Conservation (phyloP, 2,113 vertebrate species). For the Heteronetta atricapilla region DNA sequence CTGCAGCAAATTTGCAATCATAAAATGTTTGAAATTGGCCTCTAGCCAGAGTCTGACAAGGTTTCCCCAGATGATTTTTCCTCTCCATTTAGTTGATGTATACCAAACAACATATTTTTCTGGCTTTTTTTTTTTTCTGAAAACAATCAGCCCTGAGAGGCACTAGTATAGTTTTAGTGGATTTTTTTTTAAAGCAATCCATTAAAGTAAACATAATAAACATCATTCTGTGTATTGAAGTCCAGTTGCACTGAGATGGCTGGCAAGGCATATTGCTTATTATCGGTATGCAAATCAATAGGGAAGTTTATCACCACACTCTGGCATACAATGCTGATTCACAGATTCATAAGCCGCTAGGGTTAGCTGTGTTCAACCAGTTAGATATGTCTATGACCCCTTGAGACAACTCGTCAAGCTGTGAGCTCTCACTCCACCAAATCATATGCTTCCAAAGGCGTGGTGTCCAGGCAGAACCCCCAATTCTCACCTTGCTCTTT, state of each 20-base stretch:
- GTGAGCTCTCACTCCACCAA: neutral
- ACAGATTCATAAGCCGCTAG: neutral
- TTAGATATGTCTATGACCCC: fast-evolving
- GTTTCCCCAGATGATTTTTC: neutral
- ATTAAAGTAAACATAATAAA: neutral
- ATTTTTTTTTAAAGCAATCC: neutral
- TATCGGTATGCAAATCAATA: neutral
- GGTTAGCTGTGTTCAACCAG: neutral
- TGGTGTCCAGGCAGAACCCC: fast-evolving
- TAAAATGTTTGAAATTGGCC: neutral
- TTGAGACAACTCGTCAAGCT: neutral
- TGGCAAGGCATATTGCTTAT: fast-evolving
- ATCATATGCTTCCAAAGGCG: neutral
- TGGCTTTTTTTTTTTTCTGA: neutral
- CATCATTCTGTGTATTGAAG: neutral
- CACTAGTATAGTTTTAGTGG: too few relatives aligned
- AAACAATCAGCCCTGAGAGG: neutral
- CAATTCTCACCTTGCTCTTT: too few relatives aligned
- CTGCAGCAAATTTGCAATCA: neutral
- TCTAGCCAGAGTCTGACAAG: neutral
- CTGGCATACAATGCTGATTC: neutral
- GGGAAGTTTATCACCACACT: neutral
- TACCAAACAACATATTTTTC: neutral
- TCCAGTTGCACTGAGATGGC: neutral
- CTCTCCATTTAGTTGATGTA: neutral